Evolutionary conservation across 2,888 invertebrate species (phyloP).

Genomic region (Piscicola geometra): DNA sequence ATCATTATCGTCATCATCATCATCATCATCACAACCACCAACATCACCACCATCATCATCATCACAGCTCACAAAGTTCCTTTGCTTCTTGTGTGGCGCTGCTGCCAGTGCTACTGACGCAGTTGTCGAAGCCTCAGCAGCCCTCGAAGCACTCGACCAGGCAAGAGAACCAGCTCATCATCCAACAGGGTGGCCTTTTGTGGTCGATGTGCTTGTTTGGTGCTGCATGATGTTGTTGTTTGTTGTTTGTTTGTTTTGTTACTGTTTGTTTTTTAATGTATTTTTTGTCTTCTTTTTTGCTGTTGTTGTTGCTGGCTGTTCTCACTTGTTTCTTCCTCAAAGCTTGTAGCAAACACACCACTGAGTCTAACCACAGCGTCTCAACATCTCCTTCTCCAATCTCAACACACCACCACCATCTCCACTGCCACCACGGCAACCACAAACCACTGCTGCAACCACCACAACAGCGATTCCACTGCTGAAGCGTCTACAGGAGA

Average conservation of each 20-base stretch:
- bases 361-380: no score
- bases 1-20: no score
- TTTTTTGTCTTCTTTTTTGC: background rate
- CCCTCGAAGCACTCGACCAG: constrained; percentile 29
- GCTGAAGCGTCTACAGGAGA: constrained; percentile 44
- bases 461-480: constrained; percentile 44
- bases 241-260: background rate
- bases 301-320: background rate
- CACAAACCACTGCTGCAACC: no score
- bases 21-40: no score
- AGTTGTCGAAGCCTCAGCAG: constrained; percentile 25
- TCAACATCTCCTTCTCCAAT: no score
- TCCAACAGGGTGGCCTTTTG: constrained; percentile 37
- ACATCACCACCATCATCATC: no score
- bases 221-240: no score
- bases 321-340: background rate
- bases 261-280: constrained; percentile 2
- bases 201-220: background rate
- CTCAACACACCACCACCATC: no score
- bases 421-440: background rate
- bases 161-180: constrained; percentile 33
- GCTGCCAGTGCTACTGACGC: constrained; percentile 36
- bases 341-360: no score
- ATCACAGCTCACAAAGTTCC: constrained; percentile 4
- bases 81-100: constrained; percentile 35